Evolutionary conservation across 1,140 invertebrate species (phyloP).

Genomic region (Cyclina sinensis): DNA sequence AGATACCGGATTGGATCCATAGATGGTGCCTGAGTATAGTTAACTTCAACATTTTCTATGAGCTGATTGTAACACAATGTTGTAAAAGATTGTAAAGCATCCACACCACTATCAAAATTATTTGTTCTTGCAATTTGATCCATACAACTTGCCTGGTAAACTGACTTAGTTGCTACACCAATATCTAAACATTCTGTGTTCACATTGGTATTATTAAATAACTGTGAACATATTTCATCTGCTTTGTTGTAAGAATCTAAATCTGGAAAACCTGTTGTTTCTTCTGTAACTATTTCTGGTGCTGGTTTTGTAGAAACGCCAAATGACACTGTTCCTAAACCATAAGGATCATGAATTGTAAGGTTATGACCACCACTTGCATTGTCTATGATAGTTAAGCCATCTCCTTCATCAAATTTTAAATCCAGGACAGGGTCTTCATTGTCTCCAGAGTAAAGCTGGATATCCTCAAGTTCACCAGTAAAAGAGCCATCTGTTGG

Average conservation of each 20-base stretch:
- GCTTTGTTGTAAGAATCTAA: conserved; percentile 29
- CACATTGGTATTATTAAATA: conserved; percentile 31
- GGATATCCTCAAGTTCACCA: conserved; percentile 48
- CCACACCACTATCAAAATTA: conserved; percentile 21
- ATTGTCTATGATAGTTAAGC: conserved; percentile 14
- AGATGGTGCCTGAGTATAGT: not conserved
- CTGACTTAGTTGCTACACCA: not conserved
- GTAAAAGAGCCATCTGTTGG: conserved; percentile 44
- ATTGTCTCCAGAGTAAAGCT: conserved; percentile 25
- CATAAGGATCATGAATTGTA: conserved; percentile 26
- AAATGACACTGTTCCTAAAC: conserved; percentile 16
- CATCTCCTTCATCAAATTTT: conserved; percentile 39
- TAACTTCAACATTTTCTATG: conserved; percentile 24
- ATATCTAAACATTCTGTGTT: conserved; percentile 16
- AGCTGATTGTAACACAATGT: conserved; percentile 51
- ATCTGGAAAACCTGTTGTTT: conserved; percentile 29
- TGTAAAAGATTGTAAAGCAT: conserved; percentile 46
- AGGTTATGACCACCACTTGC: conserved; percentile 29
- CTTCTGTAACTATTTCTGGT: conserved; percentile 9
- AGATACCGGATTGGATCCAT: conserved; percentile 50
- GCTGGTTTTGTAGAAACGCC: conserved; percentile 54
- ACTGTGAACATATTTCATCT: conserved; percentile 19
- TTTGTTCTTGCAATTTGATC: conserved; percentile 45
- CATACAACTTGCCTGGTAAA: conserved; percentile 32
- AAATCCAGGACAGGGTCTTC: conserved; percentile 37